A percentile compares a stretch with the other conserved stretches of the same genome.
Evolutionary conservation across 2,888 invertebrate genomes (phyloP).

Genomic region (Pristionchus exspectatus): DNA sequence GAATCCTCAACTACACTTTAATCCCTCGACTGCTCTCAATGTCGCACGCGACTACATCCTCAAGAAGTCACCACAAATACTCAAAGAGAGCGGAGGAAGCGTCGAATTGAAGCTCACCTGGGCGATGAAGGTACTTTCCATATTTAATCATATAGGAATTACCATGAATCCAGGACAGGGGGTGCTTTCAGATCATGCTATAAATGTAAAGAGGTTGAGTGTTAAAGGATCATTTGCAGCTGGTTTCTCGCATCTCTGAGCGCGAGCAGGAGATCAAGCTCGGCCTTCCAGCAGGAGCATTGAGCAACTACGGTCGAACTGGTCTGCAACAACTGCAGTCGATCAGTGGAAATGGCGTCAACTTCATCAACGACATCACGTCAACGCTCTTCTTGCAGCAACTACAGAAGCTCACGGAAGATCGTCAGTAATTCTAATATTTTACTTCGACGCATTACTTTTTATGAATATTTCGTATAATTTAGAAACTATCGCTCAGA

Average conservation of each 20-base stretch:
- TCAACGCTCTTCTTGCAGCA: slow-evolving; percentile 50
- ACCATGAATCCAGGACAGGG: not conserved
- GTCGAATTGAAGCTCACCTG: slow-evolving; percentile 80
- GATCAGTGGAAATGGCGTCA: slow-evolving; percentile 58
- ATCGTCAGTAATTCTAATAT: not conserved
- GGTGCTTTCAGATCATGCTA: no score
- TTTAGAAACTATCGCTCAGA: not conserved
- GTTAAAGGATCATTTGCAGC: slow-evolving; percentile 38
- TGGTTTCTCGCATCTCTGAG: slow-evolving; percentile 72
- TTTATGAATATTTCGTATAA: not conserved
- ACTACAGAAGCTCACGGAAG: not conserved
- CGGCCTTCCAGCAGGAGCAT: slow-evolving; percentile 67
- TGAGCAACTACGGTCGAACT: slow-evolving; percentile 63
- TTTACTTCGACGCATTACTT: not conserved
- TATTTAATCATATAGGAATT: not conserved
- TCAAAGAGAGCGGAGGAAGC: slow-evolving; percentile 80
- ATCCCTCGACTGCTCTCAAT: slow-evolving; percentile 76
- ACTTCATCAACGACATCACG: slow-evolving; percentile 68
- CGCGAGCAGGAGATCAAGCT: slow-evolving; percentile 69
- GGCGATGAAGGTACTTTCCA: slow-evolving; percentile 77
- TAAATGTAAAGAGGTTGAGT: no score
- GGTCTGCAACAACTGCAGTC: slow-evolving; percentile 40
- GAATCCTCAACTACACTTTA: slow-evolving; percentile 66
- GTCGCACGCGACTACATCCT: slow-evolving; percentile 78
- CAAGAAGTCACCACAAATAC: slow-evolving; percentile 78